phyloP scores from a whole-genome alignment of 2,113 vertebrate genomes.

The Centropus unirufus region DNA sequence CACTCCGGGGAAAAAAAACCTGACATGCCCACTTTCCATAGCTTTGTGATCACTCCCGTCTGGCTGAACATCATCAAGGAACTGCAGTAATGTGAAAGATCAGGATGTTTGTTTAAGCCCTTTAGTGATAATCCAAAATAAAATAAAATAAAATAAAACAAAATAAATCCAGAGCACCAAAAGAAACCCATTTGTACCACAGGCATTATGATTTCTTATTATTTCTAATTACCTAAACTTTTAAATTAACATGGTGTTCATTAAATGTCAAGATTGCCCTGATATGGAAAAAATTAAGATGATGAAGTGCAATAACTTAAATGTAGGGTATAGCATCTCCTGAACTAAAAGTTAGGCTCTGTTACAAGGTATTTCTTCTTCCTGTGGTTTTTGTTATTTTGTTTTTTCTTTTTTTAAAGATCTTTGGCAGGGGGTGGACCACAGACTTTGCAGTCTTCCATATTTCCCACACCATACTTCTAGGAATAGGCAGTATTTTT shows the following conservation, averaged over 20 bases:
- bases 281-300: neutral
- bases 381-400: neutral
- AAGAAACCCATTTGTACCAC: neutral
- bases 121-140: neutral
- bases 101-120: neutral
- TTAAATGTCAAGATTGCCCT: conserved; percentile 18
- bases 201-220: conserved; percentile 3
- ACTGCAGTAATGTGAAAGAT: neutral
- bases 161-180: neutral
- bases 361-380: neutral
- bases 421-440: neutral
- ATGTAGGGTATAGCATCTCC: conserved; percentile 26
- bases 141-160: neutral
- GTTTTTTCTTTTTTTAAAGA: neutral
- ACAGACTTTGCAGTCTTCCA: neutral
- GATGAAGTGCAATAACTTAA: conserved; percentile 30
- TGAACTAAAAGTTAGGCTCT: conserved; percentile 7
- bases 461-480: neutral
- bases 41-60: neutral
- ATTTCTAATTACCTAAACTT: conserved; percentile 54
- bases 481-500: neutral
- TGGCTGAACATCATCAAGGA: neutral
- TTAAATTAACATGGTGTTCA: conserved; percentile 58
- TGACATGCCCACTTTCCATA: neutral
- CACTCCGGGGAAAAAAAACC: neutral